Evolutionary conservation across 2,113 vertebrate genomes (phyloP).

Genomic region (Oreochromis spilurus): DNA sequence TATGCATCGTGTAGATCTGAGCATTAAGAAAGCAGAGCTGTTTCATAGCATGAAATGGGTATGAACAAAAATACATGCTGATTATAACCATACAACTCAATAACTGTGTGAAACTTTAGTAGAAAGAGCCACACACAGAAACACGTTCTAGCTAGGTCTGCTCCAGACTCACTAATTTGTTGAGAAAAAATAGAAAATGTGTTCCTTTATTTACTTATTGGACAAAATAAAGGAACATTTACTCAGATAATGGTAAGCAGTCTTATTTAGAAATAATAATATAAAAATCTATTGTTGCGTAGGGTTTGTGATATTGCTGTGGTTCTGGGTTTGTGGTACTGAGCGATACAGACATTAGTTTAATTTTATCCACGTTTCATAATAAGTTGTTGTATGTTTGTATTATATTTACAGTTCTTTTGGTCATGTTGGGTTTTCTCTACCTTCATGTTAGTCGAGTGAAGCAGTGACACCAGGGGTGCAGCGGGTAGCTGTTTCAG

Average conservation of each 20-base stretch:
- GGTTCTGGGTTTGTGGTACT: not conserved
- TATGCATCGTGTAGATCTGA: not conserved
- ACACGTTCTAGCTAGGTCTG: not conserved
- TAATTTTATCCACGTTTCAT: not conserved
- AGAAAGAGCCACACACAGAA: not conserved
- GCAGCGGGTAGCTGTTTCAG: not conserved
- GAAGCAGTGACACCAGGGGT: not conserved
- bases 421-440: not conserved
- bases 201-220: not conserved
- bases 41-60: fast-evolving
- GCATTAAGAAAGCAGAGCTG: not conserved
- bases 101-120: not conserved
- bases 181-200: fast-evolving
- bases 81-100: not conserved
- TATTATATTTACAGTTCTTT: not conserved
- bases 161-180: not conserved
- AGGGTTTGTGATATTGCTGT: not conserved
- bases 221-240: not conserved
- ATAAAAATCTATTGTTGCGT: not conserved
- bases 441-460: fast-evolving
- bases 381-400: not conserved
- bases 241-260: not conserved
- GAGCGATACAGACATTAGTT: not conserved
- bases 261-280: fast-evolving
- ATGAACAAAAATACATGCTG: fast-evolving